These are phyloP conservation scores for Puma concolor DNA, from an alignment of 2,113 vertebrate genomes.

Conservation along the genomic window DNA sequence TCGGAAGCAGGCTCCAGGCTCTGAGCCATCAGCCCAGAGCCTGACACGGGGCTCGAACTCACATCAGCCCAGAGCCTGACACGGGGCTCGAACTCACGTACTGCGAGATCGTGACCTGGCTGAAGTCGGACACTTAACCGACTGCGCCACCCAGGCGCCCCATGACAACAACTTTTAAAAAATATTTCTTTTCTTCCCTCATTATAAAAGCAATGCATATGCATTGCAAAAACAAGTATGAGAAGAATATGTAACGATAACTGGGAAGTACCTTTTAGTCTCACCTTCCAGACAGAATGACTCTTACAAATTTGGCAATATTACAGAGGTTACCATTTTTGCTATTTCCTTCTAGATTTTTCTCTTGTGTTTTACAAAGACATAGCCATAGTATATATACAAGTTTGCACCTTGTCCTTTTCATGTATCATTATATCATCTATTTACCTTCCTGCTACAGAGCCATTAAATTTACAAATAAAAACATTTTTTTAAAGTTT, in stretches of 20 bases:
- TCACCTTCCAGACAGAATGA: background rate
- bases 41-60: too few relatives aligned
- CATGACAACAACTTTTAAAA: background rate
- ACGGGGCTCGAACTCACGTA: too few relatives aligned
- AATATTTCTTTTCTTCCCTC: background rate
- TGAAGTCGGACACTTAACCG: too few relatives aligned
- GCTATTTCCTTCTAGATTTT: slow-evolving; percentile 36
- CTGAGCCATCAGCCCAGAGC: too few relatives aligned
- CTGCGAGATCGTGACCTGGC: too few relatives aligned
- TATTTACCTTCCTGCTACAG: background rate
- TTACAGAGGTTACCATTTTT: background rate
- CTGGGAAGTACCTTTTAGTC: background rate
- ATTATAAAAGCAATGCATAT: slow-evolving; percentile 6
- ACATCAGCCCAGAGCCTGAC: too few relatives aligned
- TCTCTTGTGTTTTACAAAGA: background rate
- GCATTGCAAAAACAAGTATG: background rate
- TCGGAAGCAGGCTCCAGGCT: too few relatives aligned
- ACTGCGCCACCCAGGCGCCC: too few relatives aligned
- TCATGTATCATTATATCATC: background rate
- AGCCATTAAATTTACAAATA: background rate
- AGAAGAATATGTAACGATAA: background rate
- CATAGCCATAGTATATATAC: background rate
- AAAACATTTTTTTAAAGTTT: too few relatives aligned
- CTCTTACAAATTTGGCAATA: background rate
- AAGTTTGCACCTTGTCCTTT: background rate